phyloP scores from a whole-genome alignment of 2,797 vertebrate species.

The Poeciliopsis infans region DNA sequence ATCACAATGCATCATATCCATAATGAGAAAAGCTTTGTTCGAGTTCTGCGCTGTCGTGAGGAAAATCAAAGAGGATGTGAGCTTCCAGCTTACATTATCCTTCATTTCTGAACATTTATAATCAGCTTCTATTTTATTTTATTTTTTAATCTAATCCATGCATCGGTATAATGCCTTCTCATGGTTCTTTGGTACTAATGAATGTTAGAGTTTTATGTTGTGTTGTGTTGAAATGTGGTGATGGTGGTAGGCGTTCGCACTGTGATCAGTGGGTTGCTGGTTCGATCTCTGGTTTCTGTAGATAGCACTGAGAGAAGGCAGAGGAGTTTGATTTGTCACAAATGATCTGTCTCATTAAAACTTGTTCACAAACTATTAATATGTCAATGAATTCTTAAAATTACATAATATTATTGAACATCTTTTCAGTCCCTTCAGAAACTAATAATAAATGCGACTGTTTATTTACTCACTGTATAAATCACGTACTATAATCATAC shows the following conservation, averaged over 20 bases:
- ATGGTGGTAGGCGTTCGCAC: no score
- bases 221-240: constrained; percentile 29
- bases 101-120: constrained; percentile 36
- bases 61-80: constrained; percentile 26
- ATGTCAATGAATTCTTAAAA: no score
- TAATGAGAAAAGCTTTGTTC: constrained; percentile 56
- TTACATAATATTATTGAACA: no score
- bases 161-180: constrained; percentile 25
- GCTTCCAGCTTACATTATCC: constrained; percentile 28
- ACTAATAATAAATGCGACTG: no score
- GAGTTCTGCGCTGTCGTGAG: constrained; percentile 17
- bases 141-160: constrained; percentile 12
- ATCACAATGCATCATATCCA: constrained; percentile 56
- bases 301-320: no score
- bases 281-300: no score
- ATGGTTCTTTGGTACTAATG: constrained; percentile 1
- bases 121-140: constrained; percentile 18
- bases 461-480: no score
- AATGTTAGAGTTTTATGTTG: constrained; percentile 19
- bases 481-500: no score
- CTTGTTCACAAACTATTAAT: no score
- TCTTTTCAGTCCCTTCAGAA: no score
- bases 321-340: constrained; percentile 28
- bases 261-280: no score
- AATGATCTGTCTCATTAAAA: no score